phyloP scores from a whole-genome alignment of 2,797 vertebrate genomes.

The Lagocephalus sceleratus region DNA sequence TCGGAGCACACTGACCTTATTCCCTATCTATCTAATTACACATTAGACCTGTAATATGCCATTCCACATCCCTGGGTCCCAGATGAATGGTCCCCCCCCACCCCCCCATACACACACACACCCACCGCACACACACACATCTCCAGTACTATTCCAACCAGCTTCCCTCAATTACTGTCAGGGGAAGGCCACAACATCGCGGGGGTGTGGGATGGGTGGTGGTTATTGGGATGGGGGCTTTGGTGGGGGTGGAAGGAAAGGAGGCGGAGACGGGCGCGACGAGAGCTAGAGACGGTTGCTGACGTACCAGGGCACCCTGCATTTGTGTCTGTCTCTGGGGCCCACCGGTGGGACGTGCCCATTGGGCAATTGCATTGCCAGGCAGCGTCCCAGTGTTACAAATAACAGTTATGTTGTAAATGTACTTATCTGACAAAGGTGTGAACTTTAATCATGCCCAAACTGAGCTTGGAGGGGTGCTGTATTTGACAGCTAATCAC shows the following conservation, averaged over 20 bases:
- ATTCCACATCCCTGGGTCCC: constrained; percentile 78
- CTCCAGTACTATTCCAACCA: constrained; percentile 72
- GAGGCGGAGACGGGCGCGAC: constrained; percentile 49
- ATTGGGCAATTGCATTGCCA: constrained; percentile 36
- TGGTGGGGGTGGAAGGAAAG: constrained; percentile 10
- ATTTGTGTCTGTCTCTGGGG: constrained; percentile 51
- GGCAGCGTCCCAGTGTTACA: too few species aligned
- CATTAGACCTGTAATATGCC: constrained; percentile 82
- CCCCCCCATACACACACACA: constrained; percentile 54
- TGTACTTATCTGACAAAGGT: too few species aligned
- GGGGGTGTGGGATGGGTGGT: constrained; percentile 34
- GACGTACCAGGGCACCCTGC: constrained; percentile 50
- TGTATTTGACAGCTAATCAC: too few species aligned
- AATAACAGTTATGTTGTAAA: too few species aligned
- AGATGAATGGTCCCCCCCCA: constrained; percentile 74
- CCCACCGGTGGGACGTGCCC: constrained; percentile 39
- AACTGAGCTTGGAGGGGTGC: too few species aligned
- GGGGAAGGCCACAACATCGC: constrained; percentile 65
- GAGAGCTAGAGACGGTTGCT: constrained; percentile 61
- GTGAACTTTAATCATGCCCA: too few species aligned
- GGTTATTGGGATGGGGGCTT: too few species aligned
- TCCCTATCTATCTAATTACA: constrained; percentile 81
- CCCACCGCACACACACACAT: constrained; percentile 55
- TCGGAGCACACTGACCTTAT: constrained; percentile 71
- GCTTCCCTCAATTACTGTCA: constrained; percentile 81